A percentile compares a stretch with the other conserved stretches of the same genome.
phyloP scores from a whole-genome alignment of 2,888 invertebrate species.

The Phyllotreta cruciferae region DNA sequence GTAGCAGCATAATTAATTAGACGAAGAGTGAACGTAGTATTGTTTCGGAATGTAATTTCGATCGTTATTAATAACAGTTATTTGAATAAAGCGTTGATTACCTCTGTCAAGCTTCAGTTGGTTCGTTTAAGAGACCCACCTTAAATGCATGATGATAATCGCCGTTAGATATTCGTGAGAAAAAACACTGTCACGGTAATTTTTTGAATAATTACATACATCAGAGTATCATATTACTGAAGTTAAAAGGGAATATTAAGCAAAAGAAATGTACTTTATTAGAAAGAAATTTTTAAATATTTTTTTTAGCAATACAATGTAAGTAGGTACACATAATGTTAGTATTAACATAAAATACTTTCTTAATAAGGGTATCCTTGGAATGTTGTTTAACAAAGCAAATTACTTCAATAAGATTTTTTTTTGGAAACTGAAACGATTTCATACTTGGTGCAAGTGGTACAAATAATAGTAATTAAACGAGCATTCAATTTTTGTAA shows the following conservation, averaged over 20 bases:
- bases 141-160: constrained; percentile 20
- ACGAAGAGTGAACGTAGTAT: constrained; percentile 6
- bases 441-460: too few species aligned
- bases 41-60: constrained; percentile 17
- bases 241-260: background rate
- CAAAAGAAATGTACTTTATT: too few species aligned
- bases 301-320: too few species aligned
- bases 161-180: constrained; percentile 19
- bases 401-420: too few species aligned
- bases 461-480: too few species aligned
- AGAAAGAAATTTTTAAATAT: too few species aligned
- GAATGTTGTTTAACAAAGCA: too few species aligned
- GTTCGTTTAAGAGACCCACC: constrained; percentile 17
- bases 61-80: constrained; percentile 21
- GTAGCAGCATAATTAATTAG: background rate
- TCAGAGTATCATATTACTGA: constrained; percentile 1
- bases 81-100: constrained; percentile 26
- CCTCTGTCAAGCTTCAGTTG: constrained; percentile 18
- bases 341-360: too few species aligned
- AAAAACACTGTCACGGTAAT: constrained; percentile 18
- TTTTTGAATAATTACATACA: constrained; percentile 11
- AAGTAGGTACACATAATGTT: too few species aligned
- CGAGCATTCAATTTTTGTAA: too few species aligned
- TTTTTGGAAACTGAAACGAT: too few species aligned
- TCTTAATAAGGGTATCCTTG: too few species aligned